Base-by-base conservation (phyloP, 2,888 invertebrate species). In the Cordilura impudica region DNA sequence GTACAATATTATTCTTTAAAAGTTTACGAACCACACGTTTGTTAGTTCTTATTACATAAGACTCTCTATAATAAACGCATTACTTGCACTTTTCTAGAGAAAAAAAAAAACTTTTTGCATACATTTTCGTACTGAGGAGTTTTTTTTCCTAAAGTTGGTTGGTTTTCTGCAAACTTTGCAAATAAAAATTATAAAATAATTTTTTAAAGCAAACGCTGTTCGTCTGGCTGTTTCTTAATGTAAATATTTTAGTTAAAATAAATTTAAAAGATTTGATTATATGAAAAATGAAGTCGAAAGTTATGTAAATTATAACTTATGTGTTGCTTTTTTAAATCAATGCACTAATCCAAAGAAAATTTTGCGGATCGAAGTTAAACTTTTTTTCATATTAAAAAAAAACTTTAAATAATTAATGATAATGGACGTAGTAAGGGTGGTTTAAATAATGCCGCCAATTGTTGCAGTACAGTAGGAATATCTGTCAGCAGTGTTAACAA, bases 61-160 rank as follows among this genome's bases (percentile, higher is more conserved):
- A 31, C 35, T 31, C n/a, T 26, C 26, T 29, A 45, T 45, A 43
- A 56, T 56, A 58, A 69, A 56, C 47, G 61, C 71, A 54, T 45
- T 71, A 53, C 53, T 61, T 71, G 71, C 71, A 61, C 70, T 61
- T 71, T 63, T 53, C 23, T n/a, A 61, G 60, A 53, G 10, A 43
- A 45, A 53, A 70, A n/a, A 49, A 1, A 51, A 51, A 19, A 21
- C 2, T 21, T 19, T 39, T 31, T 53, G 29, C 31, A 31, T 16
- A 47, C 8, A 71, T 43, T 39, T 29, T 18, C 60, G 5, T 53
- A 31, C 53, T 29, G 45, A 53, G 19, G 7, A 16, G 35, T 18
- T 12, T 56, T 10, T 19, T 35, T 35, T 35, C 1, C 12, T 35
- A 12, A 1, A 56, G 35, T 58, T 66, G 23, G 14, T 45, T 29